Conservation (phyloP, 1,140 invertebrate genomes). For the Theocolax elegans region DNA sequence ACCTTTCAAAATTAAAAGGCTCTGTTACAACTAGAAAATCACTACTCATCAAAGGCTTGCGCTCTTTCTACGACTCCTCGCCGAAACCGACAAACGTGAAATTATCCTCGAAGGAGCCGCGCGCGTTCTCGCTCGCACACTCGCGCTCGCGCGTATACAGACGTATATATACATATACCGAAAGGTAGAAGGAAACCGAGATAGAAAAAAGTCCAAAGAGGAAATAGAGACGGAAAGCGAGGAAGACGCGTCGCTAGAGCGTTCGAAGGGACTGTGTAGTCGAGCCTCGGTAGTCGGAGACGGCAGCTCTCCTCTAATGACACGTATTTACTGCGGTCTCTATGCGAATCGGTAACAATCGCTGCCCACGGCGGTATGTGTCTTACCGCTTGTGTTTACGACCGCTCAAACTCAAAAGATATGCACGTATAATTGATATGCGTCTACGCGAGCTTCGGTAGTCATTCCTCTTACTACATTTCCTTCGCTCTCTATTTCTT, state of each 20-base stretch:
- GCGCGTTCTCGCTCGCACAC: background rate
- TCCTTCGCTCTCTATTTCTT: no score
- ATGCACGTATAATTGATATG: background rate
- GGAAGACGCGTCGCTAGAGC: background rate
- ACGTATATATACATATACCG: no score
- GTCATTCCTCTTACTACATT: no score
- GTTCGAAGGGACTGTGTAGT: background rate
- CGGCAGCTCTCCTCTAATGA: background rate
- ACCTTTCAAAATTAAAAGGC: conserved; percentile 35
- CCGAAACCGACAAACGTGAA: conserved; percentile 29
- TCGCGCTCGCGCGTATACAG: no score
- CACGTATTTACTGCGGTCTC: conserved; percentile 16
- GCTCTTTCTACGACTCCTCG: background rate
- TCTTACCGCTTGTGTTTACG: background rate
- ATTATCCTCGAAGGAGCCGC: conserved; percentile 24
- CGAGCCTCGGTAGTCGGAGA: background rate
- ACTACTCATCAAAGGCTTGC: conserved; percentile 17
- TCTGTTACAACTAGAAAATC: conserved; percentile 33
- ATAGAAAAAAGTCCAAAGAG: background rate
- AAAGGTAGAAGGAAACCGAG: background rate
- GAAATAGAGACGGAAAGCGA: conserved; percentile 22
- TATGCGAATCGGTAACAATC: conserved; percentile 21
- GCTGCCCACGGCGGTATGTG: background rate
- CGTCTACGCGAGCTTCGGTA: no score
- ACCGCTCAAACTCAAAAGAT: background rate